phyloP scores from a whole-genome alignment of 2,113 vertebrate species.

The Sebastes fasciatus region DNA sequence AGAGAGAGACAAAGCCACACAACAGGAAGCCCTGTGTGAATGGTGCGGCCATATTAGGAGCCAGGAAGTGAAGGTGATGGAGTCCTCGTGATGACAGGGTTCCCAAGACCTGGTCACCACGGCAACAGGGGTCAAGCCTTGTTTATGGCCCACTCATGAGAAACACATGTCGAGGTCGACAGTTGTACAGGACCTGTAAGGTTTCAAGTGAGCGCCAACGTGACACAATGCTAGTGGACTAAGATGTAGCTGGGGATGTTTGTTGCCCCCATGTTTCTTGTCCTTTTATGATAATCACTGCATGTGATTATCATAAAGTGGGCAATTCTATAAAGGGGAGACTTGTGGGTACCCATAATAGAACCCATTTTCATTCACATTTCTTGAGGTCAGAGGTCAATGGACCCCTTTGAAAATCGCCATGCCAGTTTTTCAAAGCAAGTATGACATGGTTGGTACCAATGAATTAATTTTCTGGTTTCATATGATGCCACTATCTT shows the following conservation, averaged over 20 bases:
- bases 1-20: slow-evolving; percentile 54
- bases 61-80: slow-evolving; percentile 78
- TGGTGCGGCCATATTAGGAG: slow-evolving; percentile 69
- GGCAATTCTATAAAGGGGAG: no score
- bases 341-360: no score
- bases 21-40: slow-evolving; percentile 72
- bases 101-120: slow-evolving; percentile 73
- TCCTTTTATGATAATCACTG: neutral
- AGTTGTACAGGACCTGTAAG: slow-evolving; percentile 27
- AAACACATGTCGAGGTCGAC: slow-evolving; percentile 40
- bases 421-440: no score
- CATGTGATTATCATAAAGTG: no score
- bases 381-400: no score
- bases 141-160: slow-evolving; percentile 41
- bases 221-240: neutral
- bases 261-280: neutral
- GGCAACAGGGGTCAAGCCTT: slow-evolving; percentile 56
- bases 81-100: slow-evolving; percentile 69
- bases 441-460: no score
- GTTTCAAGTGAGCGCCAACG: slow-evolving; percentile 3
- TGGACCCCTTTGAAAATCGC: no score
- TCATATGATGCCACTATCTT: no score
- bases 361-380: no score
- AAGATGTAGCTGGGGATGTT: neutral
- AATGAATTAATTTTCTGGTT: no score